These are phyloP conservation scores for Brachionichthys hirsutus DNA, from an alignment of 2,113 vertebrate genomes.

Conservation along the genomic window DNA sequence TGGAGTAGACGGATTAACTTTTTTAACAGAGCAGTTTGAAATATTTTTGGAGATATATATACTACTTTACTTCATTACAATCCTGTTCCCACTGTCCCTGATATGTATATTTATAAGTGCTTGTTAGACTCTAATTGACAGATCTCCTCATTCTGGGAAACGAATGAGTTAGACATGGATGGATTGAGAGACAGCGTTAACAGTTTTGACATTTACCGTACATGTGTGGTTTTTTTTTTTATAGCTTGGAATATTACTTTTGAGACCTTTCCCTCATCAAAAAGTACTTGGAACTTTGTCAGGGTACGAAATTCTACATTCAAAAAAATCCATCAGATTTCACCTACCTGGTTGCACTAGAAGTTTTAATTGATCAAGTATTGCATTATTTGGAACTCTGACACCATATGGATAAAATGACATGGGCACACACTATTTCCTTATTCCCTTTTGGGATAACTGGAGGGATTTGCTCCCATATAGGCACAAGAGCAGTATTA, in stretches of 20 bases:
- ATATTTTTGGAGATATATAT: background rate
- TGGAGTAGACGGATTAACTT: background rate
- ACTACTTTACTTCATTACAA: background rate
- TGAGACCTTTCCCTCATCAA: background rate
- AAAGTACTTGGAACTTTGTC: background rate
- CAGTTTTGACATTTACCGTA: background rate
- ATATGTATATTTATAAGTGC: slow-evolving; percentile 5
- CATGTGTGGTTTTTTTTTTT: background rate
- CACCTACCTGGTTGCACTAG: no score
- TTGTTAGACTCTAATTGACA: slow-evolving; percentile 30
- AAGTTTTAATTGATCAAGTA: no score
- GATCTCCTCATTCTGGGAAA: slow-evolving; percentile 3
- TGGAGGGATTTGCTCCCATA: background rate
- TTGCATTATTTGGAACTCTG: no score
- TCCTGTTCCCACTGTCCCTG: slow-evolving; percentile 3
- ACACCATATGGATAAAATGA: background rate
- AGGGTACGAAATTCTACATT: background rate
- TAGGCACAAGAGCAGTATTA: no score
- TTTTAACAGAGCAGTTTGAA: background rate
- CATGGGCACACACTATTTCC: background rate
- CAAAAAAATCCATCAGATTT: background rate
- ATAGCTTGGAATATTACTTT: background rate
- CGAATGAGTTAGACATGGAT: slow-evolving; percentile 30
- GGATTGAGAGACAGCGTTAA: slow-evolving; percentile 25
- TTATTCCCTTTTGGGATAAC: background rate